phyloP scores from a whole-genome alignment of 1,140 invertebrate species.

The Drosophila varians region DNA sequence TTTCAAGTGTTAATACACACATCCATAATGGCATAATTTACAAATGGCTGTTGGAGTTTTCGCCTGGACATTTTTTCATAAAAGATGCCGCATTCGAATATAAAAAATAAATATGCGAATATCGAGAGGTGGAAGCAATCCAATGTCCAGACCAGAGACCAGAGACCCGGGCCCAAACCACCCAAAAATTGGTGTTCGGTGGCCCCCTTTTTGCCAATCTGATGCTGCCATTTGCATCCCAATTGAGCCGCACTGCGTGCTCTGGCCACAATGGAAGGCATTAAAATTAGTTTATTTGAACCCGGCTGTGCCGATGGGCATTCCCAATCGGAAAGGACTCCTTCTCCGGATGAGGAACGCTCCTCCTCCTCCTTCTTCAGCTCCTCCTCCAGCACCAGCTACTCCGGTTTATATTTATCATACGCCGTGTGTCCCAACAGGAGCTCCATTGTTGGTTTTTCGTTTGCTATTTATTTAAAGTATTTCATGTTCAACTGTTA shows the following conservation, averaged over 20 bases:
- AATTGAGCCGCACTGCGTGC: conserved; percentile 75
- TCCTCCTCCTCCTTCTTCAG: too few species aligned
- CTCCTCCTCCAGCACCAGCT: not conserved
- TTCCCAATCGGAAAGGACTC: conserved; percentile 35
- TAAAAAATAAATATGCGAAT: conserved; percentile 52
- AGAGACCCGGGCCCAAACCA: not conserved
- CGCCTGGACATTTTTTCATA: conserved; percentile 20
- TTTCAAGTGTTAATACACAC: conserved; percentile 46
- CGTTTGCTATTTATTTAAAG: conserved; percentile 40
- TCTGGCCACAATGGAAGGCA: conserved; percentile 60
- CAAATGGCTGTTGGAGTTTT: conserved; percentile 28
- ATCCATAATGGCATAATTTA: conserved; percentile 54
- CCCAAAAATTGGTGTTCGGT: not conserved
- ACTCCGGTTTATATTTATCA: conserved; percentile 39
- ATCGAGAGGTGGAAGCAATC: conserved; percentile 15
- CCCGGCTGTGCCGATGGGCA: conserved; percentile 43
- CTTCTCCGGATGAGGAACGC: not conserved
- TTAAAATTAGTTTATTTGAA: conserved; percentile 81
- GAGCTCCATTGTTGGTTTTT: conserved; percentile 30
- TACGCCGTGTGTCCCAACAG: conserved; percentile 43
- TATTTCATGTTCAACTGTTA: conserved; percentile 8
- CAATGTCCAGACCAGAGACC: not conserved
- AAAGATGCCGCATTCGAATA: conserved; percentile 23
- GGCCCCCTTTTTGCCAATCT: not conserved
- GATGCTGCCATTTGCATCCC: conserved; percentile 53